Conservation (phyloP, 2,113 vertebrate genomes). For the Perca schrenkii region DNA sequence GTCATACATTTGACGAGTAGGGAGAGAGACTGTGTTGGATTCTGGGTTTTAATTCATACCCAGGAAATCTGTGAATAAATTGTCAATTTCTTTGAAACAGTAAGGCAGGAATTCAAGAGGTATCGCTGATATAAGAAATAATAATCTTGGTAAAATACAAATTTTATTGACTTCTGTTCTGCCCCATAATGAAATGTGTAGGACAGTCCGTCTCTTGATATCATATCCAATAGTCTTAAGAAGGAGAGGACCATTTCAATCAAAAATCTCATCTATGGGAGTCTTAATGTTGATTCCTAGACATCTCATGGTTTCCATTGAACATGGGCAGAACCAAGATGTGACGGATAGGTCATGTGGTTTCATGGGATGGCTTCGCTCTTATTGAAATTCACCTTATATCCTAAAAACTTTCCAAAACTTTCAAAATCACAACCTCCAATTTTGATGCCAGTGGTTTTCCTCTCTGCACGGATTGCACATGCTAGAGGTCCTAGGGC, state of each 20-base stretch:
- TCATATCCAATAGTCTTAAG: too few species aligned
- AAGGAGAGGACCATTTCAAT: too few species aligned
- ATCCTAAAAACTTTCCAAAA: neutral
- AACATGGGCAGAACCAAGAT: neutral
- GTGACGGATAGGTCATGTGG: neutral
- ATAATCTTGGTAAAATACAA: too few species aligned
- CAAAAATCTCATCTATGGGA: too few species aligned
- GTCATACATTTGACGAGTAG: too few species aligned
- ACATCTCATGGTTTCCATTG: neutral
- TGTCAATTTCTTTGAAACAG: neutral
- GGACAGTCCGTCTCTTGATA: too few species aligned
- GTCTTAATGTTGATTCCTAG: too few species aligned
- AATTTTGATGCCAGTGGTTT: neutral
- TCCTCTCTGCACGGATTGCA: neutral
- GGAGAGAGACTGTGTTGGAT: too few species aligned
- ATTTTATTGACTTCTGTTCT: too few species aligned
- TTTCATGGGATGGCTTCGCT: neutral
- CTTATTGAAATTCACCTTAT: neutral
- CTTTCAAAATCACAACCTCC: neutral
- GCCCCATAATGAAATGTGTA: too few species aligned
- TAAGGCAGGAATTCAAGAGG: too few species aligned
- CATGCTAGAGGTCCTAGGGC: neutral
- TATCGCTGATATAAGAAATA: too few species aligned
- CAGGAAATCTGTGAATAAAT: neutral
- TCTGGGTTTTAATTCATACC: neutral